Percentiles rank a stretch among this genome's conserved stretches.
Conservation (phyloP, 1,140 invertebrate species). For the Pseudomyrmex pallidus region DNA sequence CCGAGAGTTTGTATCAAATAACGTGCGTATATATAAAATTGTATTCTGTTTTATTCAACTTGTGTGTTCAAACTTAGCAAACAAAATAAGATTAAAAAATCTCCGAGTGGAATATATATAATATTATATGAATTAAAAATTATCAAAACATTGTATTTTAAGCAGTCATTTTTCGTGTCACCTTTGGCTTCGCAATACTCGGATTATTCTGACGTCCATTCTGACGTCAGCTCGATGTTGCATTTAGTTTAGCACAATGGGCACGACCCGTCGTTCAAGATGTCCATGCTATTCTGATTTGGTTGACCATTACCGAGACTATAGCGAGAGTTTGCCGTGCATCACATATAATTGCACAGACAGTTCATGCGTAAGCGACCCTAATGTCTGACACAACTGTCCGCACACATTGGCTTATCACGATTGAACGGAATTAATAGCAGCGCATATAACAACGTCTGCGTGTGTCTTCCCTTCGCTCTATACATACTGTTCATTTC, state of each 20-base stretch:
- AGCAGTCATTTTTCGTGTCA: neutral
- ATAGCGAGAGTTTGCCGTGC: conserved; percentile 54
- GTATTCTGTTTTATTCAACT: neutral
- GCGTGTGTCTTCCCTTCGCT: conserved; percentile 30
- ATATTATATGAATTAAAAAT: too few relatives aligned
- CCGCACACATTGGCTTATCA: conserved; percentile 71
- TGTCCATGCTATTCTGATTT: conserved; percentile 47
- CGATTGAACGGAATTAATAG: conserved; percentile 72
- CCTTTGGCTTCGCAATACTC: neutral
- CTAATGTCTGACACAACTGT: conserved; percentile 73
- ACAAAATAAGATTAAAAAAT: too few relatives aligned
- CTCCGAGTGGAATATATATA: too few relatives aligned
- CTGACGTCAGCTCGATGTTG: neutral
- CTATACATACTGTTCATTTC: conserved; percentile 25
- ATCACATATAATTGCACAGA: conserved; percentile 65
- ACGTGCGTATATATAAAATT: neutral
- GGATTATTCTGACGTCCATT: neutral
- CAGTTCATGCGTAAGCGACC: conserved; percentile 73
- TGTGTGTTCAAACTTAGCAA: too few relatives aligned
- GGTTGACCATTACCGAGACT: conserved; percentile 64
- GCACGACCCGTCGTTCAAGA: conserved; percentile 15
- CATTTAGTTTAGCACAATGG: conserved; percentile 35
- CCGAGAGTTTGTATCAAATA: conserved; percentile 1
- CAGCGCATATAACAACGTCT: conserved; percentile 58
- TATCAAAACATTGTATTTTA: neutral